Percentiles rank a stretch among this genome's conserved stretches.
Evolutionary conservation across 1,140 invertebrate genomes (phyloP).

Genomic region (Homarus americanus): DNA sequence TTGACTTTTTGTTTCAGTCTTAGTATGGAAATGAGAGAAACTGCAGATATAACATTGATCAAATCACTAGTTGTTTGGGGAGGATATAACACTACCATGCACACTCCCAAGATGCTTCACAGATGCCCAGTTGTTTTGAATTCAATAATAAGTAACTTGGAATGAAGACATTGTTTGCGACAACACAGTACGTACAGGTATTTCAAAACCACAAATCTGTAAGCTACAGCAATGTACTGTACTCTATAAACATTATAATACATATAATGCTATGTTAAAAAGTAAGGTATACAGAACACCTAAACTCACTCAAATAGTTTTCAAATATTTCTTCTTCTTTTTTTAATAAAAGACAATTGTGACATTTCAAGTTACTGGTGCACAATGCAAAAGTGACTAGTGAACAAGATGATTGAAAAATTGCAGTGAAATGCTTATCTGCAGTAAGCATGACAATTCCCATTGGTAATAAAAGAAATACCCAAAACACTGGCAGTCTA

Average conservation of each 20-base stretch:
- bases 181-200: no score
- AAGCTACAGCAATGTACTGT: no score
- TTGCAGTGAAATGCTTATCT: slow-evolving; percentile 39
- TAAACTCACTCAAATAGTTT: background rate
- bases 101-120: slow-evolving; percentile 49
- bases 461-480: slow-evolving; percentile 43
- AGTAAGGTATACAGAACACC: background rate
- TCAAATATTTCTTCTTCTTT: background rate
- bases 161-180: slow-evolving; percentile 29
- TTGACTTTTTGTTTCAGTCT: background rate
- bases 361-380: slow-evolving; percentile 66
- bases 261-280: background rate
- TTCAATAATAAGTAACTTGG: slow-evolving; percentile 52
- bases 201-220: no score
- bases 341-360: background rate
- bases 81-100: slow-evolving; percentile 49
- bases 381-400: slow-evolving; percentile 53
- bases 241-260: background rate
- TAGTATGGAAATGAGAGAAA: background rate
- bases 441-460: slow-evolving; percentile 53
- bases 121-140: slow-evolving; percentile 34
- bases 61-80: slow-evolving; percentile 14
- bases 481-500: slow-evolving; percentile 62
- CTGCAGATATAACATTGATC: background rate
- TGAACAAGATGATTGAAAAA: slow-evolving; percentile 47